These are phyloP conservation scores for Eudasyphora cyanicolor DNA, from an alignment of 2,888 invertebrate genomes.

Conservation along the genomic window DNA sequence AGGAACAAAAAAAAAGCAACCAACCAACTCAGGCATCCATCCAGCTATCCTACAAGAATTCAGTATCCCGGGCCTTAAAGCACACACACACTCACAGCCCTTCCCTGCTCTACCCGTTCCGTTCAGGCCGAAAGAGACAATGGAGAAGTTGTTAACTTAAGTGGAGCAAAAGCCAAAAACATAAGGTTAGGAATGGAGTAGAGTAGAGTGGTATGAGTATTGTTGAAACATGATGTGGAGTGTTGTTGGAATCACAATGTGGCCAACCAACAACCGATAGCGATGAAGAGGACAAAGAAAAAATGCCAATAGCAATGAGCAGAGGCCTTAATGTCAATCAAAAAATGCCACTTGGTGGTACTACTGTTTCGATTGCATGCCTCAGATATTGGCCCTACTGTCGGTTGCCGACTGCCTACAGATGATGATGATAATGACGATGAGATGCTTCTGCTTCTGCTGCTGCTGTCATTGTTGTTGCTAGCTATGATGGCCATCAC, in stretches of 20 bases:
- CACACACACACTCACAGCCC: not conserved
- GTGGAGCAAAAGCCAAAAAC: conserved; percentile 61
- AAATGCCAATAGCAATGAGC: conserved; percentile 2
- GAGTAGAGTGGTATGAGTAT: too few species aligned
- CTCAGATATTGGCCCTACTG: conserved; percentile 14
- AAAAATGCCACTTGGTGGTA: conserved; percentile 52
- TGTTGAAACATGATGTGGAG: conserved; percentile 25
- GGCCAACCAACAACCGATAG: conserved; percentile 1
- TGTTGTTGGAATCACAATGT: not conserved
- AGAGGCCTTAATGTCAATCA: conserved; percentile 60
- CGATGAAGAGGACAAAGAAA: conserved; percentile 2
- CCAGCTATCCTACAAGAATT: conserved; percentile 34
- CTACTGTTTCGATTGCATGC: conserved; percentile 58
- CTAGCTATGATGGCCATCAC: conserved; percentile 50
- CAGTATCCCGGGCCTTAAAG: conserved; percentile 5
- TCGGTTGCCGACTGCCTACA: not conserved
- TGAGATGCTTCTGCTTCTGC: conserved; percentile 47
- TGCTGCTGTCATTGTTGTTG: conserved; percentile 34
- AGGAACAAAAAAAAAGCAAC: not conserved
- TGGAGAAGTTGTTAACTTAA: conserved; percentile 55
- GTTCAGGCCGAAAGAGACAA: conserved; percentile 13
- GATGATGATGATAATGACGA: conserved; percentile 21
- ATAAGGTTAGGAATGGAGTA: conserved; percentile 47
- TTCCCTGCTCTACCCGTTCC: too few species aligned
- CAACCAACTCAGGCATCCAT: not conserved